phyloP scores from a whole-genome alignment of 2,797 vertebrate species.

The Acridotheres tristis region DNA sequence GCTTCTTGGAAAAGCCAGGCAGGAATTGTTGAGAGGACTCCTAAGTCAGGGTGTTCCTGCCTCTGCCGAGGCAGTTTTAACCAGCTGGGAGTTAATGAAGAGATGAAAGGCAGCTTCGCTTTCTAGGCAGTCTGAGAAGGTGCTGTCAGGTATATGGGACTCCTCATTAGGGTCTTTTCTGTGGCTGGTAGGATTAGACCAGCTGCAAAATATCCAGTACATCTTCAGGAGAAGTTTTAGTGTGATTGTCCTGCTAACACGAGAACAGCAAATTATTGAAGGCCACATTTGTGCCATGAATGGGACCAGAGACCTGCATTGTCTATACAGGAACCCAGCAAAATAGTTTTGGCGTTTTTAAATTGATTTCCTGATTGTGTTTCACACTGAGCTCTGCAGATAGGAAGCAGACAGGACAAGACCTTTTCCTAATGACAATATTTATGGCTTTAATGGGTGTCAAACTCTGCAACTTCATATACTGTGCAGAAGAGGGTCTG shows the following conservation, averaged over 20 bases:
- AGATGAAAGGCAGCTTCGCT: neutral
- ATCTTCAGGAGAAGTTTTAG: neutral
- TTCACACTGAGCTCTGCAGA: neutral
- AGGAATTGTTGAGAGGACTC: neutral
- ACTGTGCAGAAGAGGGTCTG: neutral
- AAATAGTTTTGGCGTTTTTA: neutral
- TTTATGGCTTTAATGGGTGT: neutral
- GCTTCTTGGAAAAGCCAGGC: neutral
- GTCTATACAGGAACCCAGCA: neutral
- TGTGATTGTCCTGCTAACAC: neutral
- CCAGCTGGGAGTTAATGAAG: neutral
- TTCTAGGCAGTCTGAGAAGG: neutral
- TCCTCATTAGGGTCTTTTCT: neutral
- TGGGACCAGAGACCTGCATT: neutral
- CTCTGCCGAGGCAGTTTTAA: neutral
- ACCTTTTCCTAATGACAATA: neutral
- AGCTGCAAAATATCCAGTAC: neutral
- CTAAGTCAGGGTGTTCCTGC: neutral
- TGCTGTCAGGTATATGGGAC: neutral
- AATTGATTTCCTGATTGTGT: fast-evolving
- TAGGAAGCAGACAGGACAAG: neutral
- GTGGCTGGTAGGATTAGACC: neutral
- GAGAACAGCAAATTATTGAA: neutral
- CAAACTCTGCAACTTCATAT: neutral
- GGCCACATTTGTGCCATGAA: neutral